Percentiles rank a stretch among this genome's conserved stretches.
These are phyloP conservation scores for Rhabdomys dilectus DNA, from an alignment of 2,113 vertebrate genomes.

Conservation along the genomic window DNA sequence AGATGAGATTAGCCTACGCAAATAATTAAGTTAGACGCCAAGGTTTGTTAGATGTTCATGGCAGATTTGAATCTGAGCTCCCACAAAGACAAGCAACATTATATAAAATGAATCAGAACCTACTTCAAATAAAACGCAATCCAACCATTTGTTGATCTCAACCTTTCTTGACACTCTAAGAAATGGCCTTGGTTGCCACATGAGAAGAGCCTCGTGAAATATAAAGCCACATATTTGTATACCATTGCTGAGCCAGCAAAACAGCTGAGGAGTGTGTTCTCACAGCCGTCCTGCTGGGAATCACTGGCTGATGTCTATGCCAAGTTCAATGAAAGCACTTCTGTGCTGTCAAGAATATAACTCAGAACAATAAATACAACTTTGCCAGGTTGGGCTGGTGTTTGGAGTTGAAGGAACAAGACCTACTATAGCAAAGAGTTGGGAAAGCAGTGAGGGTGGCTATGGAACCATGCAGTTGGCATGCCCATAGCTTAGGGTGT, in stretches of 20 bases:
- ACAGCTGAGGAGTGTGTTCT: background rate
- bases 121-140: background rate
- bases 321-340: slow-evolving; percentile 40
- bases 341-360: slow-evolving; percentile 41
- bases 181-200: background rate
- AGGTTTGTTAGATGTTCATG: background rate
- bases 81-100: background rate
- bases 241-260: background rate
- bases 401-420: slow-evolving; percentile 17
- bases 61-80: background rate
- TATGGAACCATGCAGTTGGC: background rate
- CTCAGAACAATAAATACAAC: slow-evolving; percentile 30
- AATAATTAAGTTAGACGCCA: background rate
- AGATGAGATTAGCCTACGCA: background rate
- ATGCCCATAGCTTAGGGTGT: background rate
- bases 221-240: background rate
- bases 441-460: slow-evolving; percentile 20
- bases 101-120: background rate
- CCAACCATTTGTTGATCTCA: background rate
- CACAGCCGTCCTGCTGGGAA: background rate
- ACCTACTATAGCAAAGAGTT: background rate
- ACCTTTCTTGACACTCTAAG: too few species aligned
- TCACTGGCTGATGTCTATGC: background rate
- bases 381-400: slow-evolving; percentile 45
- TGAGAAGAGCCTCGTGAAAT: background rate